A percentile compares a stretch with the other conserved stretches of the same genome.
phyloP scores from a whole-genome alignment of 2,113 vertebrate genomes.

The cat (Felis catus) region F.catus_Fca126_mat1.0 CM031419.1:94141501-94142000 shows the following conservation, averaged over 20 bases:
- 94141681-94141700: too few relatives aligned
- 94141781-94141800: background rate
- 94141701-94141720: too few relatives aligned
- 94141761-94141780: background rate
- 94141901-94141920: background rate
- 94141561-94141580: too few relatives aligned
- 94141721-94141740: too few relatives aligned
- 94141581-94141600: too few relatives aligned
- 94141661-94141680: too few relatives aligned
- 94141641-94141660: too few relatives aligned
- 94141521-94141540: background rate
- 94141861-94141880: background rate
- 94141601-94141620: too few relatives aligned
- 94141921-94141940: background rate
- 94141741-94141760: too few relatives aligned
- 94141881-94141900: background rate
- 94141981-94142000: accelerated
- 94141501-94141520: background rate
- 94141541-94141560: too few relatives aligned
- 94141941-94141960: accelerated
- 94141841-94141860: background rate
- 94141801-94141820: background rate
- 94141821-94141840: accelerated
- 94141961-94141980: background rate
- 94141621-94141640: too few relatives aligned